These are phyloP conservation scores for Drosophila obscura DNA, from an alignment of 1,140 invertebrate species.

Conservation along the genomic window DNA sequence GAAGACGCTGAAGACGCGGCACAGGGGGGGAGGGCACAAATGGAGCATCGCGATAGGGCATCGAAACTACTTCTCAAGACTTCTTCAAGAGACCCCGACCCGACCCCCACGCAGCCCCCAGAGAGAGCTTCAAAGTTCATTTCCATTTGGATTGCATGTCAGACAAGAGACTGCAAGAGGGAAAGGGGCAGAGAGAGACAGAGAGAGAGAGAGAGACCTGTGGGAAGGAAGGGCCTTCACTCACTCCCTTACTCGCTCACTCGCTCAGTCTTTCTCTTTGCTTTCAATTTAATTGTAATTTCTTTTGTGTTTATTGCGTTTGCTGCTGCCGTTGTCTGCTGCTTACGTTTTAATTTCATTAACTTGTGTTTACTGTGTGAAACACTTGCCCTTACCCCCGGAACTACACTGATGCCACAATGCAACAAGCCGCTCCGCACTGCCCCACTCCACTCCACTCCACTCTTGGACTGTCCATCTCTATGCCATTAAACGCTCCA, in stretches of 20 bases:
- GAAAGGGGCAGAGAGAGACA: background rate
- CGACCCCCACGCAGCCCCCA: slow-evolving; percentile 60
- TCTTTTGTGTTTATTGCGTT: slow-evolving; percentile 81
- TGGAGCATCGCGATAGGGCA: slow-evolving; percentile 73
- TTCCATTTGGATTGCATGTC: slow-evolving; percentile 78
- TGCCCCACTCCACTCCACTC: background rate
- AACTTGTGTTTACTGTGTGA: slow-evolving; percentile 79
- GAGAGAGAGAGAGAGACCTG: background rate
- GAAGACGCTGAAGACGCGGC: background rate
- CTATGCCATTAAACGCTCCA: slow-evolving; percentile 55
- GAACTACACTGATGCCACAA: too few relatives aligned
- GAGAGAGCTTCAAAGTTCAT: slow-evolving; percentile 62
- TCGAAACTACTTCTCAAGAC: slow-evolving; percentile 38
- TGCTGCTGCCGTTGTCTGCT: slow-evolving; percentile 51
- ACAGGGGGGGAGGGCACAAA: slow-evolving; percentile 34
- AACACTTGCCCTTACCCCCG: slow-evolving; percentile 61
- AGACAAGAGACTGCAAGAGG: slow-evolving; percentile 24
- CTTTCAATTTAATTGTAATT: slow-evolving; percentile 82
- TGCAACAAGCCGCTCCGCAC: too few relatives aligned
- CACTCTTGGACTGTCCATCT: background rate
- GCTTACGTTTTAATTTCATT: slow-evolving; percentile 81
- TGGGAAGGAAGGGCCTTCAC: slow-evolving; percentile 30
- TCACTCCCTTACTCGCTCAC: background rate
- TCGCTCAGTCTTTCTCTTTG: slow-evolving; percentile 45
- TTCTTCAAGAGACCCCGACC: slow-evolving; percentile 21